Percentiles rank a stretch among this genome's conserved stretches.
Evolutionary conservation across 2,797 vertebrate genomes (phyloP).

Genomic region (Mus caroli): DNA sequence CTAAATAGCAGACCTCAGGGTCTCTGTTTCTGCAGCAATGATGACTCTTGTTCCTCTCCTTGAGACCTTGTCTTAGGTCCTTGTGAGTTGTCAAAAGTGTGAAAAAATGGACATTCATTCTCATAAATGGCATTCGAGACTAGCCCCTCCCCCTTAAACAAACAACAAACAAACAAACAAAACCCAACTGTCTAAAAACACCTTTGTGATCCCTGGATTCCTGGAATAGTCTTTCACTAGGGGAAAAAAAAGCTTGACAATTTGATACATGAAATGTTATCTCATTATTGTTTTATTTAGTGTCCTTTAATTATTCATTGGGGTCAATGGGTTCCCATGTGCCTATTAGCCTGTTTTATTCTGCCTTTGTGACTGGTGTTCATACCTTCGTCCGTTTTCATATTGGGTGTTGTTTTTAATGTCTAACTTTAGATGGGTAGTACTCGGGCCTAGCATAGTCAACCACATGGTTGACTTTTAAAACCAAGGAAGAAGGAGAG

Average conservation of each 20-base stretch:
- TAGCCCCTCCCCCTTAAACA: neutral
- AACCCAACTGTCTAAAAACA: neutral
- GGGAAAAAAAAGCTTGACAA: constrained; percentile 63
- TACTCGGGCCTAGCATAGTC: neutral
- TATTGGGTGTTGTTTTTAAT: constrained; percentile 26
- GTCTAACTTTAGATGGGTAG: constrained; percentile 47
- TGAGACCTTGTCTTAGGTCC: neutral
- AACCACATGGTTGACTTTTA: constrained; percentile 15
- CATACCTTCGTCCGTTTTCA: constrained; percentile 29
- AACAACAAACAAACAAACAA: neutral
- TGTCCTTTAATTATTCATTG: constrained; percentile 79
- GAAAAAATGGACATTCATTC: neutral
- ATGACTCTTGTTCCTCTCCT: neutral
- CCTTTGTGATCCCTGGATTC: neutral
- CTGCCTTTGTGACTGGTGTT: constrained; percentile 4
- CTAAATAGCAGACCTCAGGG: neutral
- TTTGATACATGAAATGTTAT: constrained; percentile 83
- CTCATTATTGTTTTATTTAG: constrained; percentile 84
- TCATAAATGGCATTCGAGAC: neutral
- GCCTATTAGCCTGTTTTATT: constrained; percentile 61
- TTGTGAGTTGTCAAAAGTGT: neutral
- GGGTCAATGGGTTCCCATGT: constrained; percentile 75
- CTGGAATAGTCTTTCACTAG: constrained; percentile 72
- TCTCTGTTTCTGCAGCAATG: neutral
- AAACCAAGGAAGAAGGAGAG: neutral